A percentile compares a stretch with the other conserved stretches of the same genome.
Evolutionary conservation across 2,888 invertebrate species (phyloP).

Genomic region (Melolontha melolontha): DNA sequence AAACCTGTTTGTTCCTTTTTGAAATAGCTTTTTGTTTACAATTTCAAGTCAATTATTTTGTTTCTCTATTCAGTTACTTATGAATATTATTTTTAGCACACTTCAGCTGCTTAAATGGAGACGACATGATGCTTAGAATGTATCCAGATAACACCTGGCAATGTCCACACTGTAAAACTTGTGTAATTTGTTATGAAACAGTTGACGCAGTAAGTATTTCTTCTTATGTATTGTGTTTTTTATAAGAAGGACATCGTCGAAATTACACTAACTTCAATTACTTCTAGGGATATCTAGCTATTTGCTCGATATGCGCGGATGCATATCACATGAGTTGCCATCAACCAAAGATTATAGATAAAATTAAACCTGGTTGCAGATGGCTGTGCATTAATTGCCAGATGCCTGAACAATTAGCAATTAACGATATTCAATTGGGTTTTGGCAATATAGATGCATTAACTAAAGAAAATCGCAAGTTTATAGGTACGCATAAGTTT

Average conservation of each 20-base stretch:
- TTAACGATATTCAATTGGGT: slow-evolving; percentile 62
- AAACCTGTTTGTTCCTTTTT: too few species aligned
- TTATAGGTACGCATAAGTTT: background rate
- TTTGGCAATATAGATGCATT: slow-evolving; percentile 51
- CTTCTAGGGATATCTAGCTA: slow-evolving; percentile 69
- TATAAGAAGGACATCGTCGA: background rate
- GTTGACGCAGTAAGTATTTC: slow-evolving; percentile 76
- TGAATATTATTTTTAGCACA: slow-evolving; percentile 68
- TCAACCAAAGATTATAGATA: slow-evolving; percentile 74
- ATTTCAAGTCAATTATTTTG: too few species aligned
- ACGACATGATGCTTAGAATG: slow-evolving; percentile 74
- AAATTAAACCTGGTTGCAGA: slow-evolving; percentile 71
- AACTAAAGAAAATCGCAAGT: slow-evolving; percentile 22
- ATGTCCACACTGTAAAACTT: slow-evolving; percentile 91
- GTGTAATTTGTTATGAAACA: slow-evolving; percentile 84
- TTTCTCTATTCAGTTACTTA: background rate
- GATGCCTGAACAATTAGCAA: slow-evolving; percentile 61
- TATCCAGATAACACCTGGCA: slow-evolving; percentile 82
- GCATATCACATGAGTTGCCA: slow-evolving; percentile 88
- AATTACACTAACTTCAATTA: slow-evolving; percentile 8
- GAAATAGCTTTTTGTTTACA: too few species aligned
- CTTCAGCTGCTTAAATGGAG: slow-evolving; percentile 76
- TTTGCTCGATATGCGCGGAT: slow-evolving; percentile 87
- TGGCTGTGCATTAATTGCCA: slow-evolving; percentile 81
- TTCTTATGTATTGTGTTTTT: background rate